phyloP scores from a whole-genome alignment of 2,888 invertebrate species.

The Venusia cambrica region DNA sequence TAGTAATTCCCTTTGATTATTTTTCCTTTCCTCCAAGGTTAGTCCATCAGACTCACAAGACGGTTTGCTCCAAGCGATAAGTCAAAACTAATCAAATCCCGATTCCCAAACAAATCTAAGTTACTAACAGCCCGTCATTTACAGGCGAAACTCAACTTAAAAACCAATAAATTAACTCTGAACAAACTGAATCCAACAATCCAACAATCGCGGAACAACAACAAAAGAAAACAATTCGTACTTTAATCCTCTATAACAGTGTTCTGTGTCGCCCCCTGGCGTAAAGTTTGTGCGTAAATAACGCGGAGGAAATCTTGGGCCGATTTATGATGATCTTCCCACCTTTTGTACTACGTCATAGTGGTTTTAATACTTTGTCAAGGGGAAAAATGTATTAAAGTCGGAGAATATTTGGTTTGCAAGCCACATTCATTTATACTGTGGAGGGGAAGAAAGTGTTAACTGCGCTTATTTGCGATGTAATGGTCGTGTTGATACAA shows the following conservation, averaged over 20 bases:
- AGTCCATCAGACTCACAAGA: no score
- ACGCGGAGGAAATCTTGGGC: constrained; percentile 25
- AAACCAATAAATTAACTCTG: constrained; percentile 25
- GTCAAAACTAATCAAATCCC: constrained; percentile 7
- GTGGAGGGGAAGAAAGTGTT: no score
- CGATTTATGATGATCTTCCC: constrained; percentile 33
- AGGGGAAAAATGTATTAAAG: constrained; percentile 1
- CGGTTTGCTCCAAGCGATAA: constrained; percentile 13
- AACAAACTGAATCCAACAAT: constrained; percentile 24
- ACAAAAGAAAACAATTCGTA: constrained; percentile 33
- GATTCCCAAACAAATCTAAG: constrained; percentile 19
- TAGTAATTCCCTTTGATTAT: no score
- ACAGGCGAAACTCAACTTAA: constrained; percentile 17
- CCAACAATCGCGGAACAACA: constrained; percentile 18
- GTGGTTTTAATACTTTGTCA: constrained; percentile 10
- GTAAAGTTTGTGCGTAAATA: constrained; percentile 28
- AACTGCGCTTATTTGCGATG: no score
- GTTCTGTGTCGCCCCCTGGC: constrained; percentile 23
- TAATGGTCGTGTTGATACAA: no score
- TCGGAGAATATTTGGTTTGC: no score
- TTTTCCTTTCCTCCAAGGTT: no score
- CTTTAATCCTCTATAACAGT: constrained; percentile 29
- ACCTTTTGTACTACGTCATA: constrained; percentile 33
- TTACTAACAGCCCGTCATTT: constrained; percentile 18
- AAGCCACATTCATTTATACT: no score